Base-by-base conservation (phyloP, 2,797 vertebrate species). In the Darevskia nairensis region DNA sequence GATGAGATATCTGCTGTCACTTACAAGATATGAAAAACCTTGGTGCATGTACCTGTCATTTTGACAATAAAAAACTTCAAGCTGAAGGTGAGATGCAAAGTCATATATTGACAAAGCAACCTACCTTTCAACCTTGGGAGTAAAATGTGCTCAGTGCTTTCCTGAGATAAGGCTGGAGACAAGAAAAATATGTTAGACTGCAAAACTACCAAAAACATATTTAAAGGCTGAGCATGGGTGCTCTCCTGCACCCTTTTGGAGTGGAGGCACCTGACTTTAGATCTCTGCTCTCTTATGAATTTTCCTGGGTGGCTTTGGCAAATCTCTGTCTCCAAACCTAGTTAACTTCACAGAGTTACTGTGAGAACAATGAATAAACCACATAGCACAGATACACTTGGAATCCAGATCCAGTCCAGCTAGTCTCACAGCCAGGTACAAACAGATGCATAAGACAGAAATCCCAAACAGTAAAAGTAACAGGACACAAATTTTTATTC, bases 31-130 rank as follows among this genome's bases (percentile, higher is more conserved):
- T 17, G 82, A 85, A 92, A 92, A 78, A 50, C 21, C 4, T 69
- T 79, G 78, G 89, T 90, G 25, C 1, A 0, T n/a, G 21, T 90
- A 89, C 32, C 46, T 94, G 69, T 85, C 82, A 87, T 91, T 95
- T 93, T 95, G 68, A 94, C 64, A 88, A 86, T 29, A 39, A 78
- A 41, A 89, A 93, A 91, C 81, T 19, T 6, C 89, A 83, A 89
- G 9, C 46, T 92, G 74, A 83, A 69, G 41, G 8, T 41, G 85
- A 88, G 69, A 68, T 85, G 86, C 91, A 95, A 92, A 91, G 46
- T 6, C 32, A 80, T 8, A 25, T 75, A 72, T 29, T 39, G 39
- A 90, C 64, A 90, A 88, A 91, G 59, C 55, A 44, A 64, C 5
- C 44, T 90, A 87, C 79, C 59, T 19, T 90, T 80, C 80, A 79